These are phyloP conservation scores for Podargus strigoides DNA, from an alignment of 2,797 vertebrate genomes.

Conservation along the genomic window DNA sequence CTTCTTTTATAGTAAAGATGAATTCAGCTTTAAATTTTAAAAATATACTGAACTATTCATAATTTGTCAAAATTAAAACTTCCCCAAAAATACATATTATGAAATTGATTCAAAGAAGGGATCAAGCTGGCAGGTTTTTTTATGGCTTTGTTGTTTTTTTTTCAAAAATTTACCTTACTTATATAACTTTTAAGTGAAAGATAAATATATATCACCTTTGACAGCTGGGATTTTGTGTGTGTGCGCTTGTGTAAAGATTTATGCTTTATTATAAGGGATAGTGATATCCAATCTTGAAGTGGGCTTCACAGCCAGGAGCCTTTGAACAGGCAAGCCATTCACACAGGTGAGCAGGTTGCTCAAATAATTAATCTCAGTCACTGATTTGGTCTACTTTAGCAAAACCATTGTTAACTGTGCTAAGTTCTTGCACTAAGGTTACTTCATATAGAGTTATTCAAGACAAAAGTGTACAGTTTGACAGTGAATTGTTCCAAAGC, in stretches of 20 bases:
- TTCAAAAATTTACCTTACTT: background rate
- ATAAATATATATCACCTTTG: background rate
- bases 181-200: background rate
- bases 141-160: background rate
- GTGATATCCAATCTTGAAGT: background rate
- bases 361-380: background rate
- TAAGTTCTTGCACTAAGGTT: background rate
- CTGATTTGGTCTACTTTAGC: background rate
- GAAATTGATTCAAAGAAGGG: background rate
- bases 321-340: background rate
- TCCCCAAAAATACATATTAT: accelerated
- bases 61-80: background rate
- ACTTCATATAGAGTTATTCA: background rate
- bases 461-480: background rate
- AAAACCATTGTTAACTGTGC: background rate
- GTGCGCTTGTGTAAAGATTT: background rate
- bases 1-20: background rate
- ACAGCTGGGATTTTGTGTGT: background rate
- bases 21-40: background rate
- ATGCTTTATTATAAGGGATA: background rate
- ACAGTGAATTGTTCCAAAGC: background rate
- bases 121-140: background rate
- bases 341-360: background rate
- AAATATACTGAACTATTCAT: background rate
- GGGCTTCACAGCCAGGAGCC: background rate